A percentile compares a stretch with the other conserved stretches of the same genome.
phyloP scores from a whole-genome alignment of 2,113 vertebrate species.

The Mastomys natalensis region DNA sequence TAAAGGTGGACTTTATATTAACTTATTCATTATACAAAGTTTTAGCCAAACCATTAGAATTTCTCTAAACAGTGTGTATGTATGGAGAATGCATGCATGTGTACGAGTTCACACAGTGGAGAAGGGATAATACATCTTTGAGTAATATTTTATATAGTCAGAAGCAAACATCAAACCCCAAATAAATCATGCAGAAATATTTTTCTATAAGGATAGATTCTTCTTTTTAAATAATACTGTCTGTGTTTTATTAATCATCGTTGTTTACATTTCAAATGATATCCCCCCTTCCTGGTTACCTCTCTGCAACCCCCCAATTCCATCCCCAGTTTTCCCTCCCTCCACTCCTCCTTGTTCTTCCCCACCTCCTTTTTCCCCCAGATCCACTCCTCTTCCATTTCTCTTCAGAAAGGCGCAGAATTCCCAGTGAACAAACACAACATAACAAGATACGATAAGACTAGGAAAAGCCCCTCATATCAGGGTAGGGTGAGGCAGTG shows the following conservation, averaged over 20 bases:
- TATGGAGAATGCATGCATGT: rapidly evolving
- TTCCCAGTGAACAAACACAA: neutral
- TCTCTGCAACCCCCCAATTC: too few relatives aligned
- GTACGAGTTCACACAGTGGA: neutral
- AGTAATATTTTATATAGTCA: constrained; percentile 4
- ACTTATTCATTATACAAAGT: neutral
- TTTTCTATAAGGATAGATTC: neutral
- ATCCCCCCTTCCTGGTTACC: too few relatives aligned
- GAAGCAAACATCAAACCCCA: neutral
- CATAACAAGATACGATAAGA: neutral
- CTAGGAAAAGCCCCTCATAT: neutral
- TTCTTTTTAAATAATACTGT: neutral
- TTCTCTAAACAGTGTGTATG: neutral
- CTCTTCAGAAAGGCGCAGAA: neutral
- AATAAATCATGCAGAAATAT: neutral
- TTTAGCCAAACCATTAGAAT: neutral
- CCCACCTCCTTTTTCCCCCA: neutral
- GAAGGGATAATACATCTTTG: neutral
- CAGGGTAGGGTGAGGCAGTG: too few relatives aligned
- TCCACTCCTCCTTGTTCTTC: neutral
- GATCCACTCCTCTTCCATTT: neutral
- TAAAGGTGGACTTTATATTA: neutral
- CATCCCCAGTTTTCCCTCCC: neutral
- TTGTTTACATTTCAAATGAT: too few relatives aligned
- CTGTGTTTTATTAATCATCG: too few relatives aligned